phyloP scores from a whole-genome alignment of 2,113 vertebrate genomes.

The Cyrtonyx montezumae region DNA sequence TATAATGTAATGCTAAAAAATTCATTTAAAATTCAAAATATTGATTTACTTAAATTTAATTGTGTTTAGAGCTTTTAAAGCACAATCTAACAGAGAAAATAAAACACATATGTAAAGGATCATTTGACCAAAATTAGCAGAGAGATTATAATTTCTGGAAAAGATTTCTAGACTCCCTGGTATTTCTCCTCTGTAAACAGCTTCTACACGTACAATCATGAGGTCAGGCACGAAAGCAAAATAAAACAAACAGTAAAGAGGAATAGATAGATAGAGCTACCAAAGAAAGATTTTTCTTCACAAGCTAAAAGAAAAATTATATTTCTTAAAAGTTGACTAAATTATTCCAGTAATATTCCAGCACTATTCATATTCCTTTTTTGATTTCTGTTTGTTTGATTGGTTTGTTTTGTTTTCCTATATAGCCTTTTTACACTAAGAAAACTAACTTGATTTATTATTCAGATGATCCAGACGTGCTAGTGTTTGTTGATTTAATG shows the following conservation, averaged over 20 bases:
- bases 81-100: background rate
- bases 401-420: no score
- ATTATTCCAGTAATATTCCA: background rate
- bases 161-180: background rate
- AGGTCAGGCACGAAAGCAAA: background rate
- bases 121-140: background rate
- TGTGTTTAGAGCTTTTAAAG: background rate
- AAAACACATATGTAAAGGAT: background rate
- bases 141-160: background rate
- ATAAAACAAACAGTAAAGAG: background rate
- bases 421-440: fast-evolving
- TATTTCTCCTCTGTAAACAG: background rate
- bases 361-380: background rate
- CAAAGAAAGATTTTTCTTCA: background rate
- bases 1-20: background rate
- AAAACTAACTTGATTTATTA: background rate
- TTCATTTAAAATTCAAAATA: background rate
- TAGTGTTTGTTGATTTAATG: background rate
- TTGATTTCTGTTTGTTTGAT: no score
- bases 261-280: fast-evolving
- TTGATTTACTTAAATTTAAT: background rate
- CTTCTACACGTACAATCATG: background rate
- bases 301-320: background rate
- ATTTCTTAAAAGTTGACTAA: background rate
- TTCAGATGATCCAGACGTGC: background rate